Evolutionary conservation across 2,797 vertebrate species (phyloP), one percentile per base, ranked within the genome.

Genomic region (Sebastes itinus): DNA sequence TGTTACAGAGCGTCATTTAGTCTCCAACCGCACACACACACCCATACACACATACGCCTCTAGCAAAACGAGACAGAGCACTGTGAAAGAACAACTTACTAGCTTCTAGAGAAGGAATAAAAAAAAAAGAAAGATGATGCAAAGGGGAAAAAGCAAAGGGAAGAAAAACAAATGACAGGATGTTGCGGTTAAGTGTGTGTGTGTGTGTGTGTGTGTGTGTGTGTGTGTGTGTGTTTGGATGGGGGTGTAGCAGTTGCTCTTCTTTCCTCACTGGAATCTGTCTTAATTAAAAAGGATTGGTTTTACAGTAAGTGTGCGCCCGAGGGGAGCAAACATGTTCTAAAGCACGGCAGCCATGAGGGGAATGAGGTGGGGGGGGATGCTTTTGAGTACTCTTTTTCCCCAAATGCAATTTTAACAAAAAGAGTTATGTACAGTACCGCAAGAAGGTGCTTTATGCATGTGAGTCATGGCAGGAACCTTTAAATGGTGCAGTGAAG

Each of bases 251-350:
- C 33, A 49, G 78, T 77, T 68, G 90, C 93, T 93, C 85, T 69
- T 83, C 64, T 81, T 82, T 76, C 82, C 91, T 94, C 84, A 69
- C 86, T 90, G 90, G 91, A 95, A 94, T 92, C 75, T n/a, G 69
- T 92, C 91, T 88, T 90, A 93, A 95, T 88, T 88, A 91, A 93
- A 94, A 92, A 86, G 76, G 87, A 92, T 85, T 82, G 81, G 76
- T 79, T 94, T 92, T 89, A 84, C 70, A 85, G 78, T 85, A 85
- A 88, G 88, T 70, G 83, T 82, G 82, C 32, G 86, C 87, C 90
- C 3, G 70, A 83, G 91, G 82, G 85, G 63, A 87, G 84, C 84
- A 85, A 89, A 92, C 75, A 87, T 75, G 83, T 75, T 89, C 76
- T 64, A 32, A 71, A 66, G 70, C 55, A 32, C 54, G 5, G 52